A percentile compares a stretch with the other conserved stretches of the same genome.
Evolutionary conservation across 2,113 vertebrate species (phyloP).

Genomic region (Hippocampus abdominalis): DNA sequence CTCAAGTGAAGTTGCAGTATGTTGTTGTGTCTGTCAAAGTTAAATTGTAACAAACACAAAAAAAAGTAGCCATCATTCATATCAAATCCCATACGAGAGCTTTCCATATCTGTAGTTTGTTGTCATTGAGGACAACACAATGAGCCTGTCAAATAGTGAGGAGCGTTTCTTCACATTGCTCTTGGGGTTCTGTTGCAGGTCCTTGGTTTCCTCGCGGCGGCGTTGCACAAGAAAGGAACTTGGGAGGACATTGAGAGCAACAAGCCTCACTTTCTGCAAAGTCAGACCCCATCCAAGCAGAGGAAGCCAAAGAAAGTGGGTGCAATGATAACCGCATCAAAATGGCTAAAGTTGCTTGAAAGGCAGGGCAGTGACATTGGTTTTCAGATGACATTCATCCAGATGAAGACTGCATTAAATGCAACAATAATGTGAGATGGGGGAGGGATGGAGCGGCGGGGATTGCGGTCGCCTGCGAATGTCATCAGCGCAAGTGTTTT

Average conservation of each 20-base stretch:
- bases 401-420: constrained; percentile 12
- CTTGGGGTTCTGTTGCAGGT: constrained; percentile 71
- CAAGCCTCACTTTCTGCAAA: constrained; percentile 86
- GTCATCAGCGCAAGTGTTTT: constrained; percentile 17
- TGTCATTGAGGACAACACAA: neutral
- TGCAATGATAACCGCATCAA: constrained; percentile 7
- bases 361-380: neutral
- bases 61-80: neutral
- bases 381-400: neutral
- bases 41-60: neutral
- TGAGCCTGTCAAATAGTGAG: neutral
- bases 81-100: neutral
- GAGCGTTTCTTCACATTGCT: neutral
- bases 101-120: neutral
- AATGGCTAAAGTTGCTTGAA: neutral
- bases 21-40: neutral
- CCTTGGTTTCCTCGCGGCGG: constrained; percentile 91
- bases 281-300: constrained; percentile 67
- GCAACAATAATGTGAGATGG: neutral
- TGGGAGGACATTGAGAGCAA: constrained; percentile 91
- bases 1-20: neutral
- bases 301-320: constrained; percentile 78
- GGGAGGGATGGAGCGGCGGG: neutral
- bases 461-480: constrained; percentile 4
- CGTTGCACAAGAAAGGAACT: constrained; percentile 89